Base-by-base conservation (phyloP, 2,797 vertebrate genomes). In the Sebastes miniatus region DNA sequence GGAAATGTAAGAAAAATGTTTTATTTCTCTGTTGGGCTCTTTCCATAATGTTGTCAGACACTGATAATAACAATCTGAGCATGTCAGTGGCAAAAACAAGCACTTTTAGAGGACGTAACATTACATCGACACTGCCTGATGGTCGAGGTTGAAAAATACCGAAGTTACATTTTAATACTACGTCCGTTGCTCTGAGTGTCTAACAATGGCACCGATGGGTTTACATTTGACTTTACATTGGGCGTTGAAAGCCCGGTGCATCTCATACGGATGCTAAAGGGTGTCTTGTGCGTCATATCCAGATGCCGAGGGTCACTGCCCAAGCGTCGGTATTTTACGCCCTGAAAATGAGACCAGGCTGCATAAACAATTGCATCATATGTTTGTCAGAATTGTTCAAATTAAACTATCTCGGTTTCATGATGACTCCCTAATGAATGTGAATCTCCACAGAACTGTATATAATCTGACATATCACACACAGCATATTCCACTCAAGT, bases 401-500 rank as follows among this genome's bases (percentile, higher is more conserved):
- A 68, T 74, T 11, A 71, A 73, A 71, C n/a, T n/a, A n/a, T 74
- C 10, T 43, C n/a, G 14, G 47, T 62, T 72, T 59, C 47, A 4
- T 43, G 18, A 29, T 43, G 18, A 29, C 11, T 31, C 31, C 54
- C 10, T 54, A 29, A 57, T 69, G 12, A 74, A 34, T 12, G 14
- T 29, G 32, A 78, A 68, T 77, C 76, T 34, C 65, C 29, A 13
- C 2, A 47, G 5, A 54, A 47, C 6, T 32, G n/a, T 11, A 31
- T n/a, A n/a, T 18, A 24, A 73, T 52, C 11, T n/a, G n/a, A 75
- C 68, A 59, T 76, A 36, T 71, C 47, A 7, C 14, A 61, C 34
- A 56, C 34, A 74, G 39, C 34, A 24, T 24, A 29, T 67, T 82
- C 31, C 24, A 31, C 52, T 63, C 61, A 63, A 72, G 77, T 82